Base-by-base conservation (phyloP, 1,140 invertebrate genomes). In the Xylocopa sonorina region DNA sequence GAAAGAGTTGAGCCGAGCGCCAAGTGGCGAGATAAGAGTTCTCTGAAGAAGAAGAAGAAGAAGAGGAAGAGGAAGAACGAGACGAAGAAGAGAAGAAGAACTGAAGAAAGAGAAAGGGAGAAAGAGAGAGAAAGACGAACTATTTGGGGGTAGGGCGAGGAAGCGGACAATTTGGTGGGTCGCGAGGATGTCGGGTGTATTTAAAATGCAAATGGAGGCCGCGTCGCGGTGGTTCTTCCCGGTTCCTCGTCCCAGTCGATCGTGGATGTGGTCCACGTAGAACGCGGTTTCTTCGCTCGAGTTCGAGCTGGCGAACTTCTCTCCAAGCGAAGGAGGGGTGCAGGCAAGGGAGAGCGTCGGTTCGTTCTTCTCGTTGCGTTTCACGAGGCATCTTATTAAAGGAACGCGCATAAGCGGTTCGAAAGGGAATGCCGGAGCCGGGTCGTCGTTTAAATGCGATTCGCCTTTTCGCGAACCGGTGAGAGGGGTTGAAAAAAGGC, bases 191-290 rank as follows among this genome's bases (percentile, higher is more conserved):
- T 76, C 57, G 80, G 58, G 50, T 64, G 72, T 85, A 80, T 86
- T 86, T 86, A 86, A 86, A 86, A 85, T 86, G 84, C 77, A 86
- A 85, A 85, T 85, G 53, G 9, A n/a, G 50, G 18, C 48, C 46
- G 43, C 80, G 58, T 68, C 81, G 69, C 83, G 62, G 43, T 76
- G 81, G 14, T 86, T 78, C 68, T 71, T 86, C 67, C 57, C 58
- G 43, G 73, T 81, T 81, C 81, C 67, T 76, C 73, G 24, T 32
- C 14, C 21, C 62, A 57, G 29, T 48, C 67, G 69, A 85, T 81
- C 66, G 48, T 62, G 58, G 58, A 84, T 76, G 76, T 83, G 69
- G 63, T 46, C 66, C 51, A 60, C 76, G 55, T 83, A 74, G 46
- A 68, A 18, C 32, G 14, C 24, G 51, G 27, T 38, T 71, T 60